Evolutionary conservation across 2,888 invertebrate genomes (phyloP).

Genomic region (Galeopsomyia nigrocyanea): DNA sequence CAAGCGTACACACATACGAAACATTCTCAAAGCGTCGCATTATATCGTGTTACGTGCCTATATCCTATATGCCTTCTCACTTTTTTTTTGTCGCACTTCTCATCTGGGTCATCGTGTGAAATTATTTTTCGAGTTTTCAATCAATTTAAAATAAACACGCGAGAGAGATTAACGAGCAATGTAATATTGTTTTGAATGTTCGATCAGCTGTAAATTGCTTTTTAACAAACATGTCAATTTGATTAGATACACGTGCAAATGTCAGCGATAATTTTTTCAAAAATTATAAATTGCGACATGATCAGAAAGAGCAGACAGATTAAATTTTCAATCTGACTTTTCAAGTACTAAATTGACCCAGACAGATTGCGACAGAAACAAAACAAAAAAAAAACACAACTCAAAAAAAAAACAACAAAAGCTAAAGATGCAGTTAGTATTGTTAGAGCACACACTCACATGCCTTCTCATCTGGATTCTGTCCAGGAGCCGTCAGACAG

Average conservation of each 20-base stretch:
- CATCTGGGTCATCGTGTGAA: not conserved
- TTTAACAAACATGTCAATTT: too few relatives aligned
- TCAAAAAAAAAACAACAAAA: slow-evolving; percentile 35
- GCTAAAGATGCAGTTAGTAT: slow-evolving; percentile 59
- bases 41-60: slow-evolving; percentile 46
- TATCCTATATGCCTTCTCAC: slow-evolving; percentile 36
- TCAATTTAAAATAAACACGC: not conserved
- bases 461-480: slow-evolving; percentile 65
- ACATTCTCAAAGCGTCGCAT: slow-evolving; percentile 41
- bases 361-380: not conserved
- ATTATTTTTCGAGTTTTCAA: not conserved
- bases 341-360: too few relatives aligned
- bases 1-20: slow-evolving; percentile 15
- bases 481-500: slow-evolving; percentile 52
- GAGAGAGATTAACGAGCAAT: too few relatives aligned
- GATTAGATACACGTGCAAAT: too few relatives aligned
- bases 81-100: slow-evolving; percentile 7
- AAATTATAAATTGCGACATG: not conserved
- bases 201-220: too few relatives aligned
- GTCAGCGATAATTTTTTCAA: not conserved
- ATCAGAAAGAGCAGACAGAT: not conserved
- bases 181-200: too few relatives aligned
- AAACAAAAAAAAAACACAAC: slow-evolving; percentile 19
- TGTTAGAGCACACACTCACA: slow-evolving; percentile 69
- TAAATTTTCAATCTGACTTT: not conserved